Conservation (phyloP, 2,888 invertebrate species). For the Dolichomitus sp. region DNA sequence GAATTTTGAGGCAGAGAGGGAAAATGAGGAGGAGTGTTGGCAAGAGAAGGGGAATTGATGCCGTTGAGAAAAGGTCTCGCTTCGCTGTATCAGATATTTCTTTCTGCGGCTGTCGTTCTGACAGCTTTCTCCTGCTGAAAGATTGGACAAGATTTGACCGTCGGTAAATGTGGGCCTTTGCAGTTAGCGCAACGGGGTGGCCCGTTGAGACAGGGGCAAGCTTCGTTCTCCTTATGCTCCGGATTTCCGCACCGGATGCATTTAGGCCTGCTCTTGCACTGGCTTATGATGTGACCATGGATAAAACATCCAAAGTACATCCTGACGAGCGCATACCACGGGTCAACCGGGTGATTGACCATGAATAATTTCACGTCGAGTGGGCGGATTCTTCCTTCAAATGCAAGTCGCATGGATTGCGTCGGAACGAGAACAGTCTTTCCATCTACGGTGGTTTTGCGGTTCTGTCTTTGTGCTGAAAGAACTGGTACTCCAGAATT, state of each 20-base stretch:
- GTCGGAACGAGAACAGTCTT: not conserved
- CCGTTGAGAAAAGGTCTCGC: not conserved
- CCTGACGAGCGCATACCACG: not conserved
- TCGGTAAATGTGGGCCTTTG: conserved; percentile 16
- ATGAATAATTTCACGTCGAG: not conserved
- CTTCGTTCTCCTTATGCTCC: not conserved
- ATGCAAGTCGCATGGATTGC: not conserved
- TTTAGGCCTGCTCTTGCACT: conserved; percentile 23
- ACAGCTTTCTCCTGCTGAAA: conserved; percentile 12
- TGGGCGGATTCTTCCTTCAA: not conserved
- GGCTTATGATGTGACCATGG: not conserved
- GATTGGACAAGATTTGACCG: conserved; percentile 8
- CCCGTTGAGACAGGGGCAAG: conserved; percentile 1
- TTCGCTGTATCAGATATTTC: conserved; percentile 15
- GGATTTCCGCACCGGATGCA: conserved; percentile 12
- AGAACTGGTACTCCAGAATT: not conserved
- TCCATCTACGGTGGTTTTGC: not conserved
- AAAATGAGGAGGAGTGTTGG: not conserved
- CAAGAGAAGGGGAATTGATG: not conserved
- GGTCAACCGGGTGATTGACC: too few species aligned
- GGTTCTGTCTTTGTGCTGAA: not conserved
- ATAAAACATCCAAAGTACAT: conserved; percentile 30
- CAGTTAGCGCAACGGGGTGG: conserved; percentile 30
- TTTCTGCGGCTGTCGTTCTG: conserved; percentile 7
- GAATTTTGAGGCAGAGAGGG: not conserved